phyloP scores from a whole-genome alignment of 2,113 vertebrate genomes.

The Podilymbus podiceps region DNA sequence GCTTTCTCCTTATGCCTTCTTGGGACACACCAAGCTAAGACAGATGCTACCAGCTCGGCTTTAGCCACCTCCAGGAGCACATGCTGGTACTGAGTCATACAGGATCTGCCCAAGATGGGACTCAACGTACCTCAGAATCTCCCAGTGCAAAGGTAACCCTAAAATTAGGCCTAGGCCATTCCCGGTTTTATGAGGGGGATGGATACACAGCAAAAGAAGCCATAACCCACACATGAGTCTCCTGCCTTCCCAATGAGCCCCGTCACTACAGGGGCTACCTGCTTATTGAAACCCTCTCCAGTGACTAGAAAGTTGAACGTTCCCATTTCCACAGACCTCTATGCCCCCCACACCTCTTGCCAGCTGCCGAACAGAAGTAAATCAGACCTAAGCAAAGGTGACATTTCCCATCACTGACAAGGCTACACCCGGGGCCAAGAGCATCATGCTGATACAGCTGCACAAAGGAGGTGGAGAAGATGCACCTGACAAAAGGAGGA shows the following conservation, averaged over 20 bases:
- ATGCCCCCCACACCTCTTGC: rapidly evolving
- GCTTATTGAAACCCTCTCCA: neutral
- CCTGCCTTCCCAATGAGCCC: neutral
- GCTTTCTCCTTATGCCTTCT: neutral
- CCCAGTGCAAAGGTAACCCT: neutral
- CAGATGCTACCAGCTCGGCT: neutral
- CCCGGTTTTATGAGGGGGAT: neutral
- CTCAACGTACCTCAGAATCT: neutral
- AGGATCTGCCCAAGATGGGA: neutral
- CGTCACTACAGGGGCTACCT: neutral
- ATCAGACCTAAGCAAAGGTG: neutral
- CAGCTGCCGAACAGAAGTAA: neutral
- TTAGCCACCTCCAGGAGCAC: neutral
- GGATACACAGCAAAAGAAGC: neutral
- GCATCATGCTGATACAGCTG: rapidly evolving
- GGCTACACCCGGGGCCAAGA: neutral
- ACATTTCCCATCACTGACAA: neutral
- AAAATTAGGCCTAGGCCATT: neutral
- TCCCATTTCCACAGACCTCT: neutral
- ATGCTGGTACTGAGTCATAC: neutral
- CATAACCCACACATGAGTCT: rapidly evolving
- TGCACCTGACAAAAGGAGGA: neutral
- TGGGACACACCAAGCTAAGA: neutral
- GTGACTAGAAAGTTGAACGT: neutral
- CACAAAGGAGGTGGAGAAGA: neutral